Conservation (phyloP, 2,888 invertebrate genomes). For the Nomada ruficornis region DNA sequence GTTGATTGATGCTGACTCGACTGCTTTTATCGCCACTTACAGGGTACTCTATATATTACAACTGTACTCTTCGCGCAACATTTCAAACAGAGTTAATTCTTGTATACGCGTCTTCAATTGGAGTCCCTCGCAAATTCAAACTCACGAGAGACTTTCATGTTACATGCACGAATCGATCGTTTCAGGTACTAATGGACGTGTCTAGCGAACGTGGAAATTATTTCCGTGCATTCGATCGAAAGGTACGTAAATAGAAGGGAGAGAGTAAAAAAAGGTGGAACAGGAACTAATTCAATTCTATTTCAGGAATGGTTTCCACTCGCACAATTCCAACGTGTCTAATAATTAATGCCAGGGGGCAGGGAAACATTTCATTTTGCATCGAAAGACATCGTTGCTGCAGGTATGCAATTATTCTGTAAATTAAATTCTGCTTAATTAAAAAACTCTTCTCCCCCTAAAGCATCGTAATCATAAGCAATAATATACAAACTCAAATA, state of each 20-base stretch:
- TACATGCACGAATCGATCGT: not conserved
- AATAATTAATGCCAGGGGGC: not conserved
- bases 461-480: too few species aligned
- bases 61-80: constrained; percentile 8
- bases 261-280: not conserved
- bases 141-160: not conserved
- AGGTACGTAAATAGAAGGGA: constrained; percentile 1
- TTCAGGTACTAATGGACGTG: constrained; percentile 11
- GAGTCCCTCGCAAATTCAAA: not conserved
- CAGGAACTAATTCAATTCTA: not conserved
- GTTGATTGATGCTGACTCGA: constrained; percentile 53
- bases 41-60: constrained; percentile 45
- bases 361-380: not conserved
- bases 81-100: constrained; percentile 22
- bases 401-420: constrained; percentile 4
- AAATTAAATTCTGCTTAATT: too few species aligned
- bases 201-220: not conserved
- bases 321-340: not conserved
- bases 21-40: constrained; percentile 52
- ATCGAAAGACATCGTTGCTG: not conserved
- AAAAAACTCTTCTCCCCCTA: too few species aligned
- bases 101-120: not conserved
- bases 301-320: not conserved
- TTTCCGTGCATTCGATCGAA: not conserved
- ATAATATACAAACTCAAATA: too few species aligned